These are phyloP conservation scores for Enchytraeus crypticus DNA, from an alignment of 2,888 invertebrate species.

Conservation along the genomic window DNA sequence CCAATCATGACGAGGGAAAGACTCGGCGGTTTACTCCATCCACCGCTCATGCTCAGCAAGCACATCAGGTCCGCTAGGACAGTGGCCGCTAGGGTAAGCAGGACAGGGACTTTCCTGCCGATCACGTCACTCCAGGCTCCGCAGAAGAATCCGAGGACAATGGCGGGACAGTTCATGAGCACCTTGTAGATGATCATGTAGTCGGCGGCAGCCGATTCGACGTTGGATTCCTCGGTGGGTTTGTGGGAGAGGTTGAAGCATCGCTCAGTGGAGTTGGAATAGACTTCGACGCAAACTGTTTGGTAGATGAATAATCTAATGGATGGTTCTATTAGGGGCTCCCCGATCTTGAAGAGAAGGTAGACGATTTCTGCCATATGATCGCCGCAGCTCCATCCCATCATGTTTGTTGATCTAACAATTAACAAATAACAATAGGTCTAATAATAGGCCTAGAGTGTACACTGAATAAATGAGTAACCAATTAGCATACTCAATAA, in stretches of 20 bases:
- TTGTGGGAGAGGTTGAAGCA: slow-evolving; percentile 4
- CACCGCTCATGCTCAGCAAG: slow-evolving; percentile 31
- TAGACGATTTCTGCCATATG: slow-evolving; percentile 39
- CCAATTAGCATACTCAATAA: too few species aligned
- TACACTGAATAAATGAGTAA: too few species aligned
- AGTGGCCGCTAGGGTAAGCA: slow-evolving; percentile 43
- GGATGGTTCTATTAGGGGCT: slow-evolving; percentile 46
- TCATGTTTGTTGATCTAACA: background rate
- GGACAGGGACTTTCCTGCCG: slow-evolving; percentile 42
- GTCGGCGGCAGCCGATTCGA: slow-evolving; percentile 37
- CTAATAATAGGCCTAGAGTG: too few species aligned
- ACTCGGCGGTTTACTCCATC: slow-evolving; percentile 13
- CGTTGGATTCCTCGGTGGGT: slow-evolving; percentile 30
- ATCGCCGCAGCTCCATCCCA: slow-evolving; percentile 3
- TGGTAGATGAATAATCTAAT: slow-evolving; percentile 42
- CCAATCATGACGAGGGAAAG: slow-evolving; percentile 39
- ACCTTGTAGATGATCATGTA: slow-evolving; percentile 44
- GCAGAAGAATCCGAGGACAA: slow-evolving; percentile 44
- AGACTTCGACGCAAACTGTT: slow-evolving; percentile 27
- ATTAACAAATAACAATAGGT: background rate
- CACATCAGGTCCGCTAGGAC: slow-evolving; percentile 42
- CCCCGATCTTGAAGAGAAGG: slow-evolving; percentile 46
- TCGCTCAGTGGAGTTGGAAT: slow-evolving; percentile 4
- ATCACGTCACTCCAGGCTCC: slow-evolving; percentile 47
- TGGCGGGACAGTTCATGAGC: slow-evolving; percentile 44